Evolutionary conservation across 1,140 invertebrate genomes (phyloP), one percentile per base, ranked within the genome.

Genomic region (Lepidurus couesii): DNA sequence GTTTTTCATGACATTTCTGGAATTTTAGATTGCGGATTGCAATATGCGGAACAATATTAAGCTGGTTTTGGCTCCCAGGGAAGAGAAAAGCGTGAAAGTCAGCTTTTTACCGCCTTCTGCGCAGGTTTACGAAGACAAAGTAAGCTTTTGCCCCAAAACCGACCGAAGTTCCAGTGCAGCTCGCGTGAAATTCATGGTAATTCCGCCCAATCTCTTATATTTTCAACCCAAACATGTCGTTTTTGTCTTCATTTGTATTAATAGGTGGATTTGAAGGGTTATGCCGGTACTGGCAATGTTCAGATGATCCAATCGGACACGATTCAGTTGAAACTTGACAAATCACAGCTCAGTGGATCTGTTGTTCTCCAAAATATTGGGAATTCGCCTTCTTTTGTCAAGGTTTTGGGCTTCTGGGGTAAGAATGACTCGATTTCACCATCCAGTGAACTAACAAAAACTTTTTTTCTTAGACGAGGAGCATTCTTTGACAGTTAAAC

Each of bases 231-330:
- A 65, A 65, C 1, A n/a, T 0, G 21, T 1, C 0, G 21, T 3
- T 1, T 6, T n/a, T 34, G 4, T 34, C 34, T 2, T 34, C 0
- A 34, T 34, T 34, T n/a, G 6, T 0, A 10, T 65, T 1, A 21
- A n/a, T 65, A 65, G 53, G 53, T 65, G 53, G 53, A 65, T 16
- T 65, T 65, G 13, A 65, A 65, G 21, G 53, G 53, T 16, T 65
- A 65, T 16, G 53, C 53, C 21, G 53, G 9, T 7, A 21, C 16
- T 16, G 21, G 53, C 53, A 65, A 65, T 7, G 53, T 65, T 9
- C 16, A 65, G 0, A n/a, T 65, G 53, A 13, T 65, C 53, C 53
- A 65, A 16, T 65, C 53, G n/a, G 53, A 65, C 13, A 65, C 53
- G 0, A 65, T 65, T 21, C 53, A 65, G 53, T 16, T 65, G 53